phyloP scores from a whole-genome alignment of 2,113 vertebrate genomes.

The Cinclus mexicanus region DNA sequence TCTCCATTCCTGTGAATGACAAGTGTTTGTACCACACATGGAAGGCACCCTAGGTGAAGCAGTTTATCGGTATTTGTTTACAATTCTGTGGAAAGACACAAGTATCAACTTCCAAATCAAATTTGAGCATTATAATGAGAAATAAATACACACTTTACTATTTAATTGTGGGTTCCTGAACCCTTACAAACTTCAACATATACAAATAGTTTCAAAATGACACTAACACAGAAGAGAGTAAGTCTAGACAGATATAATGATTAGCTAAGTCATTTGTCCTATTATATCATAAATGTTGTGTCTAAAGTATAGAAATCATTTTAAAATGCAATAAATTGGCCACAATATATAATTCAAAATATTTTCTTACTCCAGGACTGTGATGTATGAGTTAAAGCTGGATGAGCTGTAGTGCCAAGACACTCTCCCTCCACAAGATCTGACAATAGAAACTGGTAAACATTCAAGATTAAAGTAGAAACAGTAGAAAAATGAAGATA shows the following conservation, averaged over 20 bases:
- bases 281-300: slow-evolving; percentile 16
- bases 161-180: slow-evolving; percentile 71
- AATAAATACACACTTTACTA: slow-evolving; percentile 79
- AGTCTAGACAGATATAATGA: slow-evolving; percentile 43
- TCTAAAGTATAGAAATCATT: slow-evolving; percentile 33
- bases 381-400: slow-evolving; percentile 30
- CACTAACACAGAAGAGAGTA: slow-evolving; percentile 52
- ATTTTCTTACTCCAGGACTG: not conserved
- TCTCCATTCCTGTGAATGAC: slow-evolving; percentile 58
- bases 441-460: not conserved
- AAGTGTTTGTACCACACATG: slow-evolving; percentile 63
- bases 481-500: slow-evolving; percentile 59
- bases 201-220: slow-evolving; percentile 74
- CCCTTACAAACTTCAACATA: slow-evolving; percentile 76
- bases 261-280: slow-evolving; percentile 52
- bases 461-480: slow-evolving; percentile 52
- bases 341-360: not conserved
- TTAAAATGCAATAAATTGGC: slow-evolving; percentile 36
- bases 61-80: slow-evolving; percentile 64
- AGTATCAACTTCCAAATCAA: slow-evolving; percentile 52
- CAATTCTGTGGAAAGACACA: slow-evolving; percentile 58
- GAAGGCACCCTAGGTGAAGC: slow-evolving; percentile 82
- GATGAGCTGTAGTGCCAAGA: slow-evolving; percentile 38
- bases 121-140: slow-evolving; percentile 43
- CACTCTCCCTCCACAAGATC: slow-evolving; percentile 17